Percentiles rank a stretch among this genome's conserved stretches.
These are phyloP conservation scores for Andrena fulva DNA, from an alignment of 2,888 invertebrate species.

Conservation along the genomic window DNA sequence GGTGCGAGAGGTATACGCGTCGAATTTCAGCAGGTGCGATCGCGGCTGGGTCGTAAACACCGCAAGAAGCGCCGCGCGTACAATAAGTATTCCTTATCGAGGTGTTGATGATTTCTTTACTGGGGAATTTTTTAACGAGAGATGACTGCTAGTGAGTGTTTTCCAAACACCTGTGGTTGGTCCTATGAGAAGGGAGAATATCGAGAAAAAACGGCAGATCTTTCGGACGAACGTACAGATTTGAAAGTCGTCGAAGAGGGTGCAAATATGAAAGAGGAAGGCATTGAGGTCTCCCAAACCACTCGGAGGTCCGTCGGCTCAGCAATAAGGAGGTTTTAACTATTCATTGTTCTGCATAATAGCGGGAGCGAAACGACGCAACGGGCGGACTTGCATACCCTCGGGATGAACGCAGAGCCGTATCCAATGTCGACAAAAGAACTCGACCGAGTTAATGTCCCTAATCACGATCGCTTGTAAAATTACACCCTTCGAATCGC, in stretches of 20 bases:
- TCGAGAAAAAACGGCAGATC: no score
- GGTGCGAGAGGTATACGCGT: neutral
- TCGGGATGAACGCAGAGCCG: constrained; percentile 36
- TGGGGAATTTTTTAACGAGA: no score
- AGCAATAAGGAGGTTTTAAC: constrained; percentile 62
- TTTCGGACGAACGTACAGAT: no score
- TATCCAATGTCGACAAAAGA: constrained; percentile 27
- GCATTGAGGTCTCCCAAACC: constrained; percentile 11
- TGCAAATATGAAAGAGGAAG: neutral
- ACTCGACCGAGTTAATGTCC: constrained; percentile 67
- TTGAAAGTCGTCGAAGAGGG: no score
- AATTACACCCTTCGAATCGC: constrained; percentile 70
- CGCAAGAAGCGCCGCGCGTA: neutral
- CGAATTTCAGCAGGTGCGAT: constrained; percentile 26
- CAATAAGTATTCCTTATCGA: neutral
- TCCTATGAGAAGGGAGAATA: no score
- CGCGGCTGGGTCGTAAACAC: constrained; percentile 13
- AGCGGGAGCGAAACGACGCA: constrained; percentile 49
- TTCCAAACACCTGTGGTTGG: no score
- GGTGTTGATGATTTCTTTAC: no score
- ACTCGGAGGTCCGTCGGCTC: constrained; percentile 4
- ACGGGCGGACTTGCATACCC: constrained; percentile 29
- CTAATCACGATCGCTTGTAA: constrained; percentile 70
- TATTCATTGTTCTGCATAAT: constrained; percentile 68
- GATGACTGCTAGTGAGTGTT: no score